Evolutionary conservation across 2,113 vertebrate species (phyloP), one percentile per base, ranked within the genome.

Genomic region (Psittacara wagleri): DNA sequence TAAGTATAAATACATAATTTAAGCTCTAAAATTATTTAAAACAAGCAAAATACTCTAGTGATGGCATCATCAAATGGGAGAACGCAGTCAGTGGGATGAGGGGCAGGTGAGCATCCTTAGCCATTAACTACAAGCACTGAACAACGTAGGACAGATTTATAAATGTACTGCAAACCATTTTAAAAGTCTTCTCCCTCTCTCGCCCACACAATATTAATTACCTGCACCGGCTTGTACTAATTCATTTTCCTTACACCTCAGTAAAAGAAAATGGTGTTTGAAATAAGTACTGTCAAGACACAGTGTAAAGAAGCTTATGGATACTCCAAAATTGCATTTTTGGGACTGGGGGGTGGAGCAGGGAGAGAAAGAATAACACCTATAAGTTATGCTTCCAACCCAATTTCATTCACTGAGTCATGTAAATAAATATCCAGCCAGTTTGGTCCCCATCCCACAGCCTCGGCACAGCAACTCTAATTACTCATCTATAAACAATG

Each of bases 391-490:
- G 90, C 82, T 97, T 97, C 90, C 92, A 97, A 95, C 90, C 94
- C 54, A 29, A 95, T 83, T 97, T 94, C 86, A 76, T 96, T 95
- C 85, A 70, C 49, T 70, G 91, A 97, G 93, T 83, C 94, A 69
- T 75, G 57, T 95, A 98, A 98, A 97, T 98, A 98, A 98, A 98
- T 84, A 97, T 28, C 55, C 95, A 96, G 78, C 63, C 92, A 67
- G 82, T 77, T 91, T 83, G 94, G 94, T 88, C 74, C 93, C 94
- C 86, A 77, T 96, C 79, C 90, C 94, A 87, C 81, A 92, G 92
- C 74, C 81, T 79, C 20, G 2, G 88, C 13, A 15, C 75, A 83
- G 85, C 73, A 90, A 62, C 73, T 94, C 91, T 92, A 92, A 97
- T 96, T 92, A 95, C 74, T 97, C 92, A 97, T 89, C 94, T 80